Percentiles rank a stretch among this genome's conserved stretches.
Conservation (phyloP, 2,113 vertebrate species). For the Mus spicilegus region DNA sequence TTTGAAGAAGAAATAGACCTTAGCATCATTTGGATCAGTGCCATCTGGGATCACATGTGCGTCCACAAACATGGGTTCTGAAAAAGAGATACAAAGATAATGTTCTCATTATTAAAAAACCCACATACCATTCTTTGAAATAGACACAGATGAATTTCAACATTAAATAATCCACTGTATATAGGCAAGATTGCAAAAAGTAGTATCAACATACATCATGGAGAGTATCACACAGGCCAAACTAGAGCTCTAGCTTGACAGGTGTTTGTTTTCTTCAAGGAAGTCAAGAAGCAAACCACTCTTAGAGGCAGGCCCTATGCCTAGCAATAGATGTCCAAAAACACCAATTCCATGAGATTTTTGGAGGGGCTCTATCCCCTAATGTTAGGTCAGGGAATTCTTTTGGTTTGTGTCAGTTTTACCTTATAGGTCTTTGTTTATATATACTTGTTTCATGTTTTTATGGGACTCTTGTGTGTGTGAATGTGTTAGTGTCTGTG, state of each 20-base stretch:
- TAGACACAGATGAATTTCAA: background rate
- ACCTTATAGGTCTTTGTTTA: background rate
- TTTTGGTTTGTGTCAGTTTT: background rate
- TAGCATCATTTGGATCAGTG: slow-evolving; percentile 96
- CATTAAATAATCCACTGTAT: background rate
- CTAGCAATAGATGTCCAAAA: background rate
- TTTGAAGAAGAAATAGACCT: slow-evolving; percentile 97
- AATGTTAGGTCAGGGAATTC: background rate
- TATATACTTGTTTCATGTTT: background rate
- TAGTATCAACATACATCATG: background rate
- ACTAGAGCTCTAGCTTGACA: background rate
- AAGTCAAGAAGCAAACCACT: background rate
- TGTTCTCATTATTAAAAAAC: background rate
- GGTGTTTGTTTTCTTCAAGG: background rate
- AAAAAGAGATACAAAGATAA: slow-evolving; percentile 61
- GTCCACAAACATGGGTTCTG: slow-evolving; percentile 97
- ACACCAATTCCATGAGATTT: background rate
- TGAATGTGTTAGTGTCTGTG: background rate
- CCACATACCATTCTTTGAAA: background rate
- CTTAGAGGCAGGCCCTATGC: background rate
- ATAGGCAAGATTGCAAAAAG: slow-evolving; percentile 14
- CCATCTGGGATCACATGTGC: slow-evolving; percentile 97
- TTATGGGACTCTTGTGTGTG: background rate
- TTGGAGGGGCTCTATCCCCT: background rate
- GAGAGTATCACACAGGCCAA: slow-evolving; percentile 34